Evolutionary conservation across 2,797 vertebrate species (phyloP).

Genomic region (Mus spretus): DNA sequence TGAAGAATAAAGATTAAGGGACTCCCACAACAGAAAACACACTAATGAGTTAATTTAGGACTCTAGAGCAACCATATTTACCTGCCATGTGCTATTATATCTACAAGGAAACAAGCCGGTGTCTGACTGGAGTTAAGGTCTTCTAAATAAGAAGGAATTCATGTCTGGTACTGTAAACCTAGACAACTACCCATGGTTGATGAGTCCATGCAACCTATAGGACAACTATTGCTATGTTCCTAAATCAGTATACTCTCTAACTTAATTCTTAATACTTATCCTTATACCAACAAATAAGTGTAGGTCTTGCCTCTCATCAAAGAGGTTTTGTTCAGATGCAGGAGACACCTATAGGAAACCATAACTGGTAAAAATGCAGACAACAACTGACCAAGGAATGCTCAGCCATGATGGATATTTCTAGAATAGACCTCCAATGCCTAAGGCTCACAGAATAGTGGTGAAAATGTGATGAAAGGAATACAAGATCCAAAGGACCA

Average conservation of each 20-base stretch:
- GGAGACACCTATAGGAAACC: neutral
- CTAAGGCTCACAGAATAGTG: neutral
- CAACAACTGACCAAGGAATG: neutral
- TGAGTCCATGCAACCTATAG: neutral
- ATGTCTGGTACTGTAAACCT: neutral
- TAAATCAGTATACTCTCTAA: neutral
- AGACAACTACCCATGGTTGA: neutral
- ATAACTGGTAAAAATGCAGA: neutral
- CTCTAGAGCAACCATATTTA: neutral
- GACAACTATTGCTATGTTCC: neutral
- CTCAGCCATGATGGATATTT: neutral
- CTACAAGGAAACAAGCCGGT: neutral
- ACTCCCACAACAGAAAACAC: neutral
- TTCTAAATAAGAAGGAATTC: neutral
- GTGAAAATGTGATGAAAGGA: neutral
- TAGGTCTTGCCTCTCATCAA: neutral
- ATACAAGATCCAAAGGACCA: neutral
- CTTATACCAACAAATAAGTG: neutral
- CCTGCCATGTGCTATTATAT: neutral
- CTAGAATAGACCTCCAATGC: neutral
- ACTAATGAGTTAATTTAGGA: neutral
- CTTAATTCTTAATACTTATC: neutral
- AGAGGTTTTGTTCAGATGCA: neutral
- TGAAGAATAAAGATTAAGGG: neutral
- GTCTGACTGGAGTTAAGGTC: too few species aligned